phyloP scores from a whole-genome alignment of 2,888 invertebrate species.

The Bruchidius siliquastri region DNA sequence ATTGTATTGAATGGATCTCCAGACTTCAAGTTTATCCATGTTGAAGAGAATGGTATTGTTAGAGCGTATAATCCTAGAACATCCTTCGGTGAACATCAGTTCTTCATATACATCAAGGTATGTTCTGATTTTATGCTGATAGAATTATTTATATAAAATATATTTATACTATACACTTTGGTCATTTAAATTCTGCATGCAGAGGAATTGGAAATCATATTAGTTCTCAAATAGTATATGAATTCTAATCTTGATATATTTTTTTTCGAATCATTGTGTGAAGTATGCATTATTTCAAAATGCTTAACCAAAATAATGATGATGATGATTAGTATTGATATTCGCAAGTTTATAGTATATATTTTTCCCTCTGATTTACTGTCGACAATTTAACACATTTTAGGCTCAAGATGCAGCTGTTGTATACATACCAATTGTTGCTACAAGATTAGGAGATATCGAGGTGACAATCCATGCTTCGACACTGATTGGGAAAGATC shows the following conservation, averaged over 20 bases:
- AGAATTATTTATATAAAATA: too few species aligned
- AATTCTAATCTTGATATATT: too few species aligned
- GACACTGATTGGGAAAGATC: slow-evolving; percentile 69
- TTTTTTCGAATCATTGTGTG: too few species aligned
- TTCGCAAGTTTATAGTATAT: neutral
- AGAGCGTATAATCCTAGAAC: slow-evolving; percentile 87
- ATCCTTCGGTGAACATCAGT: slow-evolving; percentile 90
- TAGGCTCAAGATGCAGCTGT: slow-evolving; percentile 71
- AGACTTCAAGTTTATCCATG: slow-evolving; percentile 88
- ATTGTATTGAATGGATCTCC: slow-evolving; percentile 80
- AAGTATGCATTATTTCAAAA: too few species aligned
- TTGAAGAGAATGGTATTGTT: slow-evolving; percentile 81
- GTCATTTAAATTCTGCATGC: too few species aligned
- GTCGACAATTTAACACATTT: slow-evolving; percentile 9
- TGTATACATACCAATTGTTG: slow-evolving; percentile 87
- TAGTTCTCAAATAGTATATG: too few species aligned
- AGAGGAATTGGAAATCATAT: too few species aligned
- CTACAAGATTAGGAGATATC: slow-evolving; percentile 71
- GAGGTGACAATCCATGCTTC: slow-evolving; percentile 72
- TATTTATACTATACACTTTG: too few species aligned
- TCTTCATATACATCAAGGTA: slow-evolving; percentile 74
- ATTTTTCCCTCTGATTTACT: neutral
- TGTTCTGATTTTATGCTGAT: neutral
- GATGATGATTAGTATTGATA: neutral
- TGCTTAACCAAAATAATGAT: too few species aligned